Evolutionary conservation across 1,140 invertebrate genomes (phyloP), one percentile per base, ranked within the genome.

Genomic region (Rhopalosiphum padi): DNA sequence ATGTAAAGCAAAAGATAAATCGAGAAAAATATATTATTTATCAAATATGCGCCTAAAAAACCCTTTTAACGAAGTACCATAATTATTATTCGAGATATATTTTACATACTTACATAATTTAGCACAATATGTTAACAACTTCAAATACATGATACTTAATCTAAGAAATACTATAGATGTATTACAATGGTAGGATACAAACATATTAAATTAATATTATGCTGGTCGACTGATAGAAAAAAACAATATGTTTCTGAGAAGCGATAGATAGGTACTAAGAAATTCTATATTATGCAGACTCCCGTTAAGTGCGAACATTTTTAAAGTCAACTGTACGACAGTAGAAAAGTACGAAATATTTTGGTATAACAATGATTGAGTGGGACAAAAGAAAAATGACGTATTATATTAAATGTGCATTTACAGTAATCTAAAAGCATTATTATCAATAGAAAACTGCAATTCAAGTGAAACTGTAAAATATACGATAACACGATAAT

Each of bases 171-270:
- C 25, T 60, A 30, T 60, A 30, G 55, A 60, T 30, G 30, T 25
- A n/a, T 68, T 68, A 30, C 55, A n/a, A 68, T 30, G 25, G 9
- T n/a, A 9, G 25, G 4, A n/a, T 68, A 68, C 22, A 22, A 82
- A 22, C 35, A 77, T 37, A 37, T 82, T 37, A 18, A 82, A 37
- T 22, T 83, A 83, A 83, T 83, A 23, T 83, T 86, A 46, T 86
- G 9, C 25, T 86, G 83, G 46, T 11, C 25, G 41, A 86, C 22
- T 86, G 83, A 43, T 46, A 30, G 37, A 37, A 41, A 86, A 86
- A 41, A 86, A 86, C 37, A 86, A 86, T 86, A 15, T 25, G 83
- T 86, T 86, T 86, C 83, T 15, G 41, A 86, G 41, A n/a, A 77
- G n/a, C 15, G 15, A 77, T 77, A 77, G 60, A 22, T n/a, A 60